Base-by-base conservation (phyloP, 2,797 vertebrate genomes). In the Australoheros facetus region DNA sequence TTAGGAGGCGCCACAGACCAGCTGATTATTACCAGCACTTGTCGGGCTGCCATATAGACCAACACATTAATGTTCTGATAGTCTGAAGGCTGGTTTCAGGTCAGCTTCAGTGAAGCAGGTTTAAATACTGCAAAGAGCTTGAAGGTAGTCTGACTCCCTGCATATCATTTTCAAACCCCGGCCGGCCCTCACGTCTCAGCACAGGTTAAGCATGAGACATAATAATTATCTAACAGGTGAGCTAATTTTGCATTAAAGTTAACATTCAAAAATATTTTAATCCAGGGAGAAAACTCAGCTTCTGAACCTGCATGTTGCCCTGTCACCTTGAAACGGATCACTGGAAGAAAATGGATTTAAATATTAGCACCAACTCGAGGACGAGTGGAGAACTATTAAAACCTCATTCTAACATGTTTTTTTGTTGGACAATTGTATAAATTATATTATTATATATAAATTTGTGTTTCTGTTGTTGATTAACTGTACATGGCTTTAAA, bases 161-260 rank as follows among this genome's bases (percentile, higher is more conserved):
- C 32, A 34, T 34, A 34, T 34, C 32, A 34, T 34, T 34, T 34
- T 34, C 6, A 34, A 7, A 34, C 32, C 7, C 7, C 1, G 32
- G 7, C 32, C 7, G 32, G 32, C 32, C 32, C 32, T 34, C 32
- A 34, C 7, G 7, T 34, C 32, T 34, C 32, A 34, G 32, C 7
- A 7, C 6, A 39, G n/a, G n/a, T 62, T n/a, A 0, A 39, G 5
- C 59, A n/a, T 34, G 0, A 59, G 57, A 12, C 32, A 0, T n/a
- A 58, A 58, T 19, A 32, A 4, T 42, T 13, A 42, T 42, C 39
- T 42, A 42, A 58, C 28, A n/a, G 28, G 56, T 34, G 21, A 60
- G 21, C 3, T 60, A 6, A 0, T 16, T 66, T 66, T 66, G 23
- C 39, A 48, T 19, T 16, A 66, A 19, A 28, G 26, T 48, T 48